Evolutionary conservation across 2,888 invertebrate species (phyloP).

Genomic region (Drosophila affinis): DNA sequence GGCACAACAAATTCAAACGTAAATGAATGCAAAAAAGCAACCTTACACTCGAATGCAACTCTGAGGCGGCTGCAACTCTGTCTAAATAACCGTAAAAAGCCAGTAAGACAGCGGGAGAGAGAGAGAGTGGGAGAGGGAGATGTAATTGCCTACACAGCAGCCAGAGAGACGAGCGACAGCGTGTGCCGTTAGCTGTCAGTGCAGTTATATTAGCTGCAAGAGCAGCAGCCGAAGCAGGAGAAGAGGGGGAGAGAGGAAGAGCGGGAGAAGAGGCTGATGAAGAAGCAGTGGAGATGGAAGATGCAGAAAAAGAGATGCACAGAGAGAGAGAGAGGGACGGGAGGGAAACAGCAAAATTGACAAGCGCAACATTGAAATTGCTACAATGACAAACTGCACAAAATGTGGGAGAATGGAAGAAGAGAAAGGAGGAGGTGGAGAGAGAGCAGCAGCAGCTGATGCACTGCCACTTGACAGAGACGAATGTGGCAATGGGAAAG

Average conservation of each 20-base stretch:
- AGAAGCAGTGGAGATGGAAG: conserved; percentile 7
- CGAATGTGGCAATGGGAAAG: conserved; percentile 59
- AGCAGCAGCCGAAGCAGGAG: background rate
- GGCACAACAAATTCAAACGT: background rate
- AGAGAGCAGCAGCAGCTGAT: conserved; percentile 25
- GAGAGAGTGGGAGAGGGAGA: conserved; percentile 1
- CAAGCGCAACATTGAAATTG: conserved; percentile 79
- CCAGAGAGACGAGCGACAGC: background rate
- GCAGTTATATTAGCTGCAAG: conserved; percentile 29
- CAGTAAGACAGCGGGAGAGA: conserved; percentile 1
- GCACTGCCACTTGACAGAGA: conserved; percentile 75
- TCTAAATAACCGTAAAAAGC: conserved; percentile 49
- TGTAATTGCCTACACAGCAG: conserved; percentile 16
- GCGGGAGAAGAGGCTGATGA: conserved; percentile 4
- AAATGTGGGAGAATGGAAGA: conserved; percentile 23
- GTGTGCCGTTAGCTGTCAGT: conserved; percentile 24
- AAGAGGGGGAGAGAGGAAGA: background rate
- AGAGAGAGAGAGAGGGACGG: background rate
- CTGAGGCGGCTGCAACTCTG: conserved; percentile 24
- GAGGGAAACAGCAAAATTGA: conserved; percentile 65
- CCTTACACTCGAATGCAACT: background rate
- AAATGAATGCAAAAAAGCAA: background rate
- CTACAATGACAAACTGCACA: conserved; percentile 77
- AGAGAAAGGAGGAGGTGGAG: background rate
- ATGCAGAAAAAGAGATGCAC: conserved; percentile 12